A percentile compares a stretch with the other conserved stretches of the same genome.
Conservation (phyloP, 2,888 invertebrate genomes). For the Biston stratarius region DNA sequence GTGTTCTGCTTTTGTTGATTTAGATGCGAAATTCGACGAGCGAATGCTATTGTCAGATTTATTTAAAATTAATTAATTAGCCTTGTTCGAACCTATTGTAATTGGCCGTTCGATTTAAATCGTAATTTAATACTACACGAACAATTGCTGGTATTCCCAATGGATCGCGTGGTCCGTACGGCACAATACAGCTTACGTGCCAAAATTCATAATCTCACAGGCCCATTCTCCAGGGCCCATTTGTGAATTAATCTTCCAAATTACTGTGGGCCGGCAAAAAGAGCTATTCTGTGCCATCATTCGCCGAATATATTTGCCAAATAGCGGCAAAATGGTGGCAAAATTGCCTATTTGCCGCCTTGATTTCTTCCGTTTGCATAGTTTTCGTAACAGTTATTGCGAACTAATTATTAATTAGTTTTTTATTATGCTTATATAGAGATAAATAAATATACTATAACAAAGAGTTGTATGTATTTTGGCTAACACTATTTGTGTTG, state of each 20-base stretch:
- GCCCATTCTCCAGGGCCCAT: slow-evolving; percentile 65
- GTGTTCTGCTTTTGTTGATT: too few relatives aligned
- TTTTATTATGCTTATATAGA: slow-evolving; percentile 18
- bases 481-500: slow-evolving; percentile 3
- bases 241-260: slow-evolving; percentile 74
- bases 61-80: slow-evolving; percentile 2
- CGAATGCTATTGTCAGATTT: too few relatives aligned
- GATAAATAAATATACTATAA: slow-evolving; percentile 1
- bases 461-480: slow-evolving; percentile 14
- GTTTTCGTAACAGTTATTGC: slow-evolving; percentile 54
- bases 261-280: slow-evolving; percentile 65
- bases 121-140: slow-evolving; percentile 27
- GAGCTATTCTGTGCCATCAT: slow-evolving; percentile 65
- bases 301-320: slow-evolving; percentile 73
- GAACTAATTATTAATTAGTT: slow-evolving; percentile 36
- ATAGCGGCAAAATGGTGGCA: slow-evolving; percentile 68
- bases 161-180: neutral
- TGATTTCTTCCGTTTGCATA: slow-evolving; percentile 73
- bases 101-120: slow-evolving; percentile 27
- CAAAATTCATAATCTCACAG: slow-evolving; percentile 76
- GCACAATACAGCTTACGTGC: slow-evolving; percentile 53
- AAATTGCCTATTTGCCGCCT: slow-evolving; percentile 68
- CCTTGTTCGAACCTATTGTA: neutral
- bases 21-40: too few relatives aligned
- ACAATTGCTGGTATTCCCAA: slow-evolving; percentile 24